Conservation (phyloP, 2,888 invertebrate species). For the Nemapogon koenigi region DNA sequence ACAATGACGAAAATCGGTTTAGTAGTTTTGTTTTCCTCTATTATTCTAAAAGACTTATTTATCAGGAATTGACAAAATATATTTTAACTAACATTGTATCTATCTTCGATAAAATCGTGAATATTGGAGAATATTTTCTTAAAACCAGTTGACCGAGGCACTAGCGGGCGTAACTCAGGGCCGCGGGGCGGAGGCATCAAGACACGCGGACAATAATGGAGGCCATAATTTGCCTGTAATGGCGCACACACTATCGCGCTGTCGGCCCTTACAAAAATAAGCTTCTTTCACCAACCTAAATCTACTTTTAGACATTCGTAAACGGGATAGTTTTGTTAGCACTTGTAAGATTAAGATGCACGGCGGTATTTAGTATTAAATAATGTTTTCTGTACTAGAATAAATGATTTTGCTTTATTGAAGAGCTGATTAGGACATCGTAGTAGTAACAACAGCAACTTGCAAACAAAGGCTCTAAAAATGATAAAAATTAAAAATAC, state of each 20-base stretch:
- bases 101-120: too few species aligned
- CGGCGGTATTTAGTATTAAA: slow-evolving; percentile 1
- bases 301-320: slow-evolving; percentile 14
- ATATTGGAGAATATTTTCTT: slow-evolving; percentile 14
- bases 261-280: slow-evolving; percentile 58
- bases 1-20: too few species aligned
- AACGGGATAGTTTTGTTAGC: slow-evolving; percentile 5
- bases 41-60: too few species aligned
- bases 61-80: too few species aligned
- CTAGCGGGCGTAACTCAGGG: slow-evolving; percentile 38
- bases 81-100: too few species aligned
- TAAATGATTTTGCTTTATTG: neutral
- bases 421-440: too few species aligned
- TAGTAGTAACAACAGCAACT: too few species aligned
- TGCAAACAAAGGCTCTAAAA: too few species aligned
- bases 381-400: neutral
- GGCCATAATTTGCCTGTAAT: slow-evolving; percentile 59
- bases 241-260: slow-evolving; percentile 60
- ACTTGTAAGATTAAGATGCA: too few species aligned
- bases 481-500: too few species aligned
- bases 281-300: slow-evolving; percentile 37
- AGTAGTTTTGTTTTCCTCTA: too few species aligned
- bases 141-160: slow-evolving; percentile 49
- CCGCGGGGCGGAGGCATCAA: slow-evolving; percentile 27
- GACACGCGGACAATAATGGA: slow-evolving; percentile 57